Conservation (phyloP, 2,113 vertebrate genomes). For the Labrus mixtus region DNA sequence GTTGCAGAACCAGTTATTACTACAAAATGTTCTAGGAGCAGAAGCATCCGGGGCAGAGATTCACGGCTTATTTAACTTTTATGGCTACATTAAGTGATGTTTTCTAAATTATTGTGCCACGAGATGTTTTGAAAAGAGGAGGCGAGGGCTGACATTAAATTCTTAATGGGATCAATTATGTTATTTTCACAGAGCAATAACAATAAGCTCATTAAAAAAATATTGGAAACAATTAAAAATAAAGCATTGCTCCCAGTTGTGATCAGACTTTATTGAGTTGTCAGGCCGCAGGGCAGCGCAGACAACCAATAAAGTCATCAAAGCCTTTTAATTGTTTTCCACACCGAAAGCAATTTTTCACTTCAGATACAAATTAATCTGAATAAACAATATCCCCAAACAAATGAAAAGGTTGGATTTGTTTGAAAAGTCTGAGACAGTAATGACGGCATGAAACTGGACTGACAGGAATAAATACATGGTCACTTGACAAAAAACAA, state of each 20-base stretch:
- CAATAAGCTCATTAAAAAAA: constrained; percentile 29
- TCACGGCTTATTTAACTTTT: constrained; percentile 39
- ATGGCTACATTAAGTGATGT: constrained; percentile 26
- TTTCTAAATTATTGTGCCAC: constrained; percentile 29
- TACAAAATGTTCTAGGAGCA: constrained; percentile 22
- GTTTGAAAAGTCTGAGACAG: neutral
- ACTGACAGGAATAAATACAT: too few species aligned
- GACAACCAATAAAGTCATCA: constrained; percentile 14
- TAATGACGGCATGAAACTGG: too few species aligned
- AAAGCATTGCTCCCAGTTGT: constrained; percentile 36
- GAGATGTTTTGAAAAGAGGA: constrained; percentile 28
- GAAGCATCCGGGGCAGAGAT: constrained; percentile 17
- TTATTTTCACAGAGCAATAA: constrained; percentile 24
- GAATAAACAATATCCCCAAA: constrained; percentile 13
- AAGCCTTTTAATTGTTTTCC: constrained; percentile 47
- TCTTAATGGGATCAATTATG: constrained; percentile 31
- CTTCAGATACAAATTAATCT: constrained; percentile 33
- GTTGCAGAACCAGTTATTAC: constrained; percentile 32
- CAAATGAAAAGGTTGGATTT: constrained; percentile 36
- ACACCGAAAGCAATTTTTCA: constrained; percentile 14
- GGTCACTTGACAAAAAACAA: neutral
- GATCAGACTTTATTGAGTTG: constrained; percentile 18
- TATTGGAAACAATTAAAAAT: constrained; percentile 41
- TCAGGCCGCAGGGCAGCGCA: constrained; percentile 2
- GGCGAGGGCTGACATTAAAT: constrained; percentile 24